Conservation (phyloP, 2,797 vertebrate genomes). For the Nyctibius grandis region DNA sequence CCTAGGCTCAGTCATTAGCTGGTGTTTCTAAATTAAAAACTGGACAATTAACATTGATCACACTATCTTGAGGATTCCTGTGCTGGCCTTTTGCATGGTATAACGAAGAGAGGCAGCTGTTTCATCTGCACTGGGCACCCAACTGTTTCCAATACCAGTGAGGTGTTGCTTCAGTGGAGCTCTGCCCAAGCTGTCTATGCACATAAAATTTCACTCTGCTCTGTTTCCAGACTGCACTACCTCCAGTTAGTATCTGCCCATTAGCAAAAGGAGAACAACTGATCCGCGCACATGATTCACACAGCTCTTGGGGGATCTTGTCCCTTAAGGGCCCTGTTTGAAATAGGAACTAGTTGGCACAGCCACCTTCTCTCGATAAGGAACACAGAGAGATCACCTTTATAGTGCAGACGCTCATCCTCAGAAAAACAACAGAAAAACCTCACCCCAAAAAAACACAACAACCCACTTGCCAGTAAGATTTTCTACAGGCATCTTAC, state of each 20-base stretch:
- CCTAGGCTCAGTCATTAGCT: background rate
- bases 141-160: background rate
- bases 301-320: background rate
- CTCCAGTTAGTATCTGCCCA: background rate
- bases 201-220: background rate
- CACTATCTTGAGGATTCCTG: background rate
- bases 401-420: background rate
- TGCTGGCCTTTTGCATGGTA: background rate
- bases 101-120: background rate
- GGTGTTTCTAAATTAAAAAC: background rate
- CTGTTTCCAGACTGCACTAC: background rate
- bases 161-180: background rate
- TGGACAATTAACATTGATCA: background rate
- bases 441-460: too few relatives aligned
- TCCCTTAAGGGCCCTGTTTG: background rate
- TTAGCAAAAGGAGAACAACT: background rate
- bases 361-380: background rate
- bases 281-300: background rate
- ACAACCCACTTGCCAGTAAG: background rate
- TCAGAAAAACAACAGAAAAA: background rate
- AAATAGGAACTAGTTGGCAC: background rate
- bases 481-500: background rate
- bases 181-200: background rate
- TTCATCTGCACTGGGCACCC: background rate
- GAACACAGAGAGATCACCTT: background rate